Evolutionary conservation across 2,797 vertebrate species (phyloP), one percentile per base, ranked within the genome.

Genomic region (Lithobates sylvaticus): DNA sequence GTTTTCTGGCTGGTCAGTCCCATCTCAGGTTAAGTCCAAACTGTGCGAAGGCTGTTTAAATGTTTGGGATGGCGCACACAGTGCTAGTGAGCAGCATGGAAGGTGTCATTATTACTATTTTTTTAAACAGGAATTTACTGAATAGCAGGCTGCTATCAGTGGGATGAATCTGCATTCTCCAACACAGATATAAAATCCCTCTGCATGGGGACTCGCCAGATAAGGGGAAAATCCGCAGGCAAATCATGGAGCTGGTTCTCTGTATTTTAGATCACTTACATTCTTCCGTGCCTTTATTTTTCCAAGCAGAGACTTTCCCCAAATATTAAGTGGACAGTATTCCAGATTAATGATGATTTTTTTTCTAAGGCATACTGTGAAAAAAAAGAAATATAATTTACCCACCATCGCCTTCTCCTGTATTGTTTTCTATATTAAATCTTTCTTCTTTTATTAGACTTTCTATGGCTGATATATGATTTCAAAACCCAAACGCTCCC

Each of bases 291-390:
- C 90, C 90, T 93, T 93, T 93, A 94, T 93, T 93, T 93, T 79
- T 94, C 94, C 95, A 93, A 92, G 94, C 92, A 93, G 94, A 93
- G 93, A 92, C 93, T 93, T 92, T 92, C 93, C 79, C 93, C 92
- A 94, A 93, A 92, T 92, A 93, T 94, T 94, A 94, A 95, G 91
- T 94, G 93, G 93, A 92, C 90, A 94, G 94, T 91, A 93, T 91
- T 95, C 95, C 94, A 94, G 95, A 94, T 92, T 94, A 92, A 93
- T 92, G 93, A 91, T 92, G 93, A 92, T 93, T 95, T 80, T 93
- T 92, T 95, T 95, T 95, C 94, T 95, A 95, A 95, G 94, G 94
- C 94, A 95, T 94, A 95, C 95, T 95, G 95, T 94, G 95, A 93
- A 95, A 95, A 93, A 95, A 95, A 95, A 95, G 91, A 93, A 91